Evolutionary conservation across 2,888 invertebrate genomes (phyloP), one percentile per base, ranked within the genome.

Genomic region (Choristoneura rosaceana): DNA sequence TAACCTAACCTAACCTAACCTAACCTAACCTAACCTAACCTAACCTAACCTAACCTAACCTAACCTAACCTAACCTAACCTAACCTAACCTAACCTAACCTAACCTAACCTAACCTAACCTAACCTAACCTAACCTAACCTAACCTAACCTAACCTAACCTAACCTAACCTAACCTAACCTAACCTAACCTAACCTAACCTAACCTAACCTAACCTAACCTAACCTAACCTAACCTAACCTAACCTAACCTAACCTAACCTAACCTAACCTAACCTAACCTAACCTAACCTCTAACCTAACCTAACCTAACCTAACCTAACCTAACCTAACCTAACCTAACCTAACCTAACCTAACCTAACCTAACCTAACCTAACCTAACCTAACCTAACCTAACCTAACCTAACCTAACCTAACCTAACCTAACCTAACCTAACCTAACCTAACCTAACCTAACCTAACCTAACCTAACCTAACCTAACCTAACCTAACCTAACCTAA

Each of bases 91-190:
- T 55, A 70, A 55, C 70, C 38, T 67, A 71, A 71, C 71, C 71
- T 67, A 71, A 68, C 67, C 67, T 68, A 68, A n/a, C n/a, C n/a
- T n/a, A 71, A 71, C 67, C 71, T 63, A 71, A 67, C 67, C 67
- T 58, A 71, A 71, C 71, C 66, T 71, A 71, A 71, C 71, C 66
- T 68, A 71, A 71, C 71, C 67, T 63, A 71, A 71, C 71, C 67
- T 67, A 71, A 71, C 71, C 67, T 71, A 71, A 71, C 67, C 67
- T 67, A 71, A 71, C 71, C 71, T 71, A 71, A 71, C 71, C 71
- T 71, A 71, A 66, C 71, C 67, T 69, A 71, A 73, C 73, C 73
- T 74, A 74, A 74, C 74, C 69, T 68, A 75, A 73, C 74, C 70
- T 73, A 75, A 73, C 73, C 69, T 67, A 75, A 73, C 74, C 73